Base-by-base conservation (phyloP, 2,113 vertebrate genomes). In the Bubo blakistoni region DNA sequence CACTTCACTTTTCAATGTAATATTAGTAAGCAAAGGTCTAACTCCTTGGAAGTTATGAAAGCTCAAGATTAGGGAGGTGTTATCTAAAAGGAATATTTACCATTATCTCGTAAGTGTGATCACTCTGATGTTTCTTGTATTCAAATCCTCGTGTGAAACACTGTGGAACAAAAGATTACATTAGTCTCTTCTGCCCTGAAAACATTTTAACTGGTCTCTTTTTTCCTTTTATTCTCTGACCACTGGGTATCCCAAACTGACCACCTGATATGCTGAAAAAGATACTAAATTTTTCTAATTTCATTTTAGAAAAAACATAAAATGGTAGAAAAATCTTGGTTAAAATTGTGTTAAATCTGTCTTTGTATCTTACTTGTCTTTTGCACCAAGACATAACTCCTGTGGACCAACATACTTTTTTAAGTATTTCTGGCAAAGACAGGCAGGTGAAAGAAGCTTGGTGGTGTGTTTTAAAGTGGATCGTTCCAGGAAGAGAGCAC, bases 21-120 rank as follows among this genome's bases (percentile, higher is more conserved):
- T 13, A 17, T 34, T 24, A 58, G 38, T 20, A 87, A 84, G 52
- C 51, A 36, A 32, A 7, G 55, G 29, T 40, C 47, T 70, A 20
- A 44, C 38, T 74, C 42, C 46, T 65, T 80, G 44, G 77, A 81
- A 72, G 51, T 1, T 59, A 44, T 1, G 67, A 63, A 63, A 65
- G 78, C 62, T 70, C 42, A 63, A 13, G 34, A 46, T 1, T 15
- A 86, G 71, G 78, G 1, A 42, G 76, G 32, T 27, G 51, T 21
- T 46, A 67, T 21, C 71, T 67, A 26, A 93, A 93, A 32, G 79
- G 83, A 84, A 29, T 91, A 96, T 98, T 98, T 98, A 99, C 99
- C 99, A 99, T 99, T 88, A 99, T 99, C 98, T 99, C 99, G 19
- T 99, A 99, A 78, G 98, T 99, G 88, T 99, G 99, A 97, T 99